A percentile compares a stretch with the other conserved stretches of the same genome.
phyloP scores from a whole-genome alignment of 2,797 vertebrate genomes.

The Melanotaenia boesemani region DNA sequence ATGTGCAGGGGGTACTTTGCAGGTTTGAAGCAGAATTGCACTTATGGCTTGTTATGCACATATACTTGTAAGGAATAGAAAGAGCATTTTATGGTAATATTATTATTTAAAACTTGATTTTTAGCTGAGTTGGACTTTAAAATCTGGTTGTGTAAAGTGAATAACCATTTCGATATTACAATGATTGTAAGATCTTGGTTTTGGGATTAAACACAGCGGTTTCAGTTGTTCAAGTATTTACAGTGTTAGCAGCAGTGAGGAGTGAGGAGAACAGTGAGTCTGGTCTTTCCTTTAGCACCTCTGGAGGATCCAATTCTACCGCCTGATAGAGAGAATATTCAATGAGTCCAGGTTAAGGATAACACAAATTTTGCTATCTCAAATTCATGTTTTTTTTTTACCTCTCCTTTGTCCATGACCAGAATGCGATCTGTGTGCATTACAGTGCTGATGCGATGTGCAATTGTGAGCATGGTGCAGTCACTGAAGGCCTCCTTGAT shows the following conservation, averaged over 20 bases:
- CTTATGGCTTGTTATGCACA: neutral
- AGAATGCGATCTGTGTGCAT: conserved; percentile 85
- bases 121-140: neutral
- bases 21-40: neutral
- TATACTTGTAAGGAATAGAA: neutral
- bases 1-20: neutral
- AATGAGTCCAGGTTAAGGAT: neutral
- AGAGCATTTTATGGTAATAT: no score
- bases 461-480: conserved; percentile 88
- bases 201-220: neutral
- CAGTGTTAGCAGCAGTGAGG: conserved; percentile 76
- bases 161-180: neutral
- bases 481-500: conserved; percentile 83
- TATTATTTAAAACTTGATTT: neutral
- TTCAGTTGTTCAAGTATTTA: conserved; percentile 60
- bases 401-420: conserved; percentile 88
- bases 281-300: conserved; percentile 82
- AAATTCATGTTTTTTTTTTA: conserved; percentile 44
- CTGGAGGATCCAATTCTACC: conserved; percentile 84
- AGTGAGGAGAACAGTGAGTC: conserved; percentile 85
- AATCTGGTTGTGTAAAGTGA: neutral
- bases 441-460: conserved; percentile 88
- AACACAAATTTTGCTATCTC: neutral
- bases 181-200: neutral
- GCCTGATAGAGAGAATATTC: conserved; percentile 71